Conservation (phyloP, 2,888 invertebrate genomes). For the Zhengitettix transpicula region DNA sequence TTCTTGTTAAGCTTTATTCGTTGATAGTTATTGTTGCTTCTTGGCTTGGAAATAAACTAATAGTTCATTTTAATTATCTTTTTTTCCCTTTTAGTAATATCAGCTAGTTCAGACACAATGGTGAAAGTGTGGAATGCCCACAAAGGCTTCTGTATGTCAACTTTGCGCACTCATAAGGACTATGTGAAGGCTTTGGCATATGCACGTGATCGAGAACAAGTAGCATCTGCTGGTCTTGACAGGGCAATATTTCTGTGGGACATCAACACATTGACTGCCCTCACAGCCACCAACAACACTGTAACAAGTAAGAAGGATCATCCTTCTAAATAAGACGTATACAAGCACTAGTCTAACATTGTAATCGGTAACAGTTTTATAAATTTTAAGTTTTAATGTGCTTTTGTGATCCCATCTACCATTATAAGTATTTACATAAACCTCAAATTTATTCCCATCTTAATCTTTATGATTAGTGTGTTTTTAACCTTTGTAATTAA, state of each 20-base stretch:
- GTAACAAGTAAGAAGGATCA: slow-evolving; percentile 62
- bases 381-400: neutral
- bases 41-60: too few species aligned
- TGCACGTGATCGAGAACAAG: slow-evolving; percentile 89
- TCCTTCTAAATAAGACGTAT: neutral
- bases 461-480: too few species aligned
- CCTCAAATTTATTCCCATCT: too few species aligned
- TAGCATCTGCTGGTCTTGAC: slow-evolving; percentile 93
- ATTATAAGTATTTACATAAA: too few species aligned
- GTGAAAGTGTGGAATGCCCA: slow-evolving; percentile 99
- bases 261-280: slow-evolving; percentile 89
- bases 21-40: too few species aligned
- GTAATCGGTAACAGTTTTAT: neutral
- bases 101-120: slow-evolving; percentile 97
- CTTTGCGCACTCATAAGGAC: slow-evolving; percentile 92
- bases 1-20: too few species aligned
- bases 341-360: neutral
- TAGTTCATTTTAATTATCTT: too few species aligned
- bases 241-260: slow-evolving; percentile 97
- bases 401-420: too few species aligned
- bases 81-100: slow-evolving; percentile 57
- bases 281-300: slow-evolving; percentile 96
- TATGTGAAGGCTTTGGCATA: slow-evolving; percentile 97
- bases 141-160: slow-evolving; percentile 98
- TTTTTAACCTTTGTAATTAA: too few species aligned